Conservation (phyloP, 2,888 invertebrate species). For the Muschampia plurimacula region DNA sequence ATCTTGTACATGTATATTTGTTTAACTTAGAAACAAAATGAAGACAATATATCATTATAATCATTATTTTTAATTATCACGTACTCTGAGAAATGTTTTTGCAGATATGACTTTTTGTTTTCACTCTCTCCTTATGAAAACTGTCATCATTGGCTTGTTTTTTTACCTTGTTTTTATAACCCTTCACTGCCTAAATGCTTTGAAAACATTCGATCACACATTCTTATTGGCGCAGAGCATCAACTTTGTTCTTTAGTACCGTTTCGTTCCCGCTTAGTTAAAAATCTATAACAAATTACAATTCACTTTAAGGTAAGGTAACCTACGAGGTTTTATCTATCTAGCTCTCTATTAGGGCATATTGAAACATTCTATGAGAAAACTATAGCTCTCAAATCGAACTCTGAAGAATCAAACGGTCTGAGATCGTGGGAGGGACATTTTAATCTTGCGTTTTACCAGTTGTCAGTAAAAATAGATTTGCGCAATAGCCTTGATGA, state of each 20-base stretch:
- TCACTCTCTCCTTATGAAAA: not conserved
- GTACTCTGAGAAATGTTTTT: not conserved
- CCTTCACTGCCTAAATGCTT: conserved; percentile 26
- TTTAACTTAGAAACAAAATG: too few species aligned
- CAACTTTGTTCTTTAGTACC: conserved; percentile 32
- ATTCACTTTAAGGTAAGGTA: conserved; percentile 21
- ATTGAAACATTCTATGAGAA: conserved; percentile 6
- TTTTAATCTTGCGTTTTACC: too few species aligned
- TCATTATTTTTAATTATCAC: not conserved
- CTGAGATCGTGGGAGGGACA: not conserved
- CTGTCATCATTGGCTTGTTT: not conserved
- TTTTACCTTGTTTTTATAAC: not conserved
- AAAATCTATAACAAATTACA: conserved; percentile 20
- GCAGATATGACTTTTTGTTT: not conserved
- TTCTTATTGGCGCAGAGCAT: conserved; percentile 12
- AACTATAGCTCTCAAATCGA: not conserved
- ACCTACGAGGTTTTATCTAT: conserved; percentile 31
- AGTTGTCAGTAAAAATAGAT: too few species aligned
- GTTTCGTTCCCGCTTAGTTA: conserved; percentile 25
- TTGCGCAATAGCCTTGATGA: too few species aligned
- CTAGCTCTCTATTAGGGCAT: conserved; percentile 43
- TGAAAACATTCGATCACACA: conserved; percentile 7
- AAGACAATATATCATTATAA: too few species aligned
- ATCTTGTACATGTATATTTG: not conserved
- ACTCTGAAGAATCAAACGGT: not conserved